Base-by-base conservation (phyloP, 2,888 invertebrate species). In the Pyrgus malvae region DNA sequence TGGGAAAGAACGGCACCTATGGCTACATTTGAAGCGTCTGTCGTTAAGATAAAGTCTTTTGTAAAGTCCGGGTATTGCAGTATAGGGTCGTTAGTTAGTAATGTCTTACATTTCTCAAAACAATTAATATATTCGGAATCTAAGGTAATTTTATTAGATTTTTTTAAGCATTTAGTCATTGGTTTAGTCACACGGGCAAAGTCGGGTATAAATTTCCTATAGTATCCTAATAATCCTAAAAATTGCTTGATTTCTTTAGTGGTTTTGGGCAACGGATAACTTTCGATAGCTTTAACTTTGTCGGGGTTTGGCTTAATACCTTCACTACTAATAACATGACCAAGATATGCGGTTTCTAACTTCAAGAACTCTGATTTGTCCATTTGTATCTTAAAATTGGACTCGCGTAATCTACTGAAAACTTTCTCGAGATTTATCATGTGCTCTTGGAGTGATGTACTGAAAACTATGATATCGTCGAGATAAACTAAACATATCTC, bases 381-480 rank as follows among this genome's bases (percentile, higher is more conserved):
- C 58, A 65, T 59, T 16, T 66, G 65, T 3, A 67, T 61, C 50
- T 68, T 67, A 19, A 69, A 67, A 25, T 66, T 67, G 0, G 61
- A 59, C 4, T 66, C 62, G 1, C 62, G 12, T 0, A 66, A 40
- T 58, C 60, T 53, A 8, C 61, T 3, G 16, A 70, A 68, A 0
- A 70, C 66, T 23, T 59, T 62, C 31, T 59, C 51, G 0, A 69
- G 12, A 27, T 68, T 65, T 2, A 53, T 17, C 1, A 66, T 58
- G 31, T 69, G 67, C 50, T 68, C 68, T 29, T 70, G 65, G 0
- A 68, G 50, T 0, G 64, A 63, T 1, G 62, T 64, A 9, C 60
- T 62, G 21, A 62, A 68, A 1, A 72, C 61, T 4, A 75, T 58
- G 0, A 74, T 68, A 35, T 75, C 74, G 41, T 74, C 73, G 0